Evolutionary conservation across 2,797 vertebrate genomes (phyloP), one percentile per base, ranked within the genome.

Genomic region (Vultur gryphus): DNA sequence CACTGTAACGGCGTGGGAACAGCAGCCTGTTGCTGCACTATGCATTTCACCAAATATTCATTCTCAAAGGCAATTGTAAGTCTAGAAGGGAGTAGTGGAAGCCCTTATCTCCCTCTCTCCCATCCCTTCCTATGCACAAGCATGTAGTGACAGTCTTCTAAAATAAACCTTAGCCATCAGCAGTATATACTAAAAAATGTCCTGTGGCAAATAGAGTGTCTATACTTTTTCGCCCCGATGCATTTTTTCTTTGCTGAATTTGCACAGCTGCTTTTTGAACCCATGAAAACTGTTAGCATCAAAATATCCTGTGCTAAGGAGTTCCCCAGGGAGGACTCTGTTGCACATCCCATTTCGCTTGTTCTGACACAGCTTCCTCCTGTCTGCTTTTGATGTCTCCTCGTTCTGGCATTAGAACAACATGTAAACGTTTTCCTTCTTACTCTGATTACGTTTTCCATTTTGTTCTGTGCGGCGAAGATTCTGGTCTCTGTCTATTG

Each of bases 161-260:
- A 65, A 81, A 29, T 7, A 35, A 46, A 29, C 48, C 20, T 46
- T 6, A 33, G 41, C 52, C 46, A 16, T 12, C 8, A 8, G 43
- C 76, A 37, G 3, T 4, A 14, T 1, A 49, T 65, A 9, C 33
- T 61, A 12, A 51, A 65, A 71, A 39, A 28, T 2, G 6, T 33
- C 75, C 41, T 3, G 12, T 25, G 29, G 18, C 75, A 76, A 54
- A 46, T 1, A 9, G 17, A 18, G 23, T 2, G 14, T 6, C 41
- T 20, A 5, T 9, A 19, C 18, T 33, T 29, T 25, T 24, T 31
- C 3, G 1, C 48, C 21, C 3, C 0, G 1, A 26, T 28, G 8
- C 24, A 19, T 43, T 61, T 37, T 66, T 33, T 9, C 44, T 25
- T 16, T 19, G 44, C 61, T 54, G 41, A 43, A 49, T 44, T 78